These are phyloP conservation scores for Ips typographus DNA, from an alignment of 1,140 invertebrate species.

Conservation along the genomic window DNA sequence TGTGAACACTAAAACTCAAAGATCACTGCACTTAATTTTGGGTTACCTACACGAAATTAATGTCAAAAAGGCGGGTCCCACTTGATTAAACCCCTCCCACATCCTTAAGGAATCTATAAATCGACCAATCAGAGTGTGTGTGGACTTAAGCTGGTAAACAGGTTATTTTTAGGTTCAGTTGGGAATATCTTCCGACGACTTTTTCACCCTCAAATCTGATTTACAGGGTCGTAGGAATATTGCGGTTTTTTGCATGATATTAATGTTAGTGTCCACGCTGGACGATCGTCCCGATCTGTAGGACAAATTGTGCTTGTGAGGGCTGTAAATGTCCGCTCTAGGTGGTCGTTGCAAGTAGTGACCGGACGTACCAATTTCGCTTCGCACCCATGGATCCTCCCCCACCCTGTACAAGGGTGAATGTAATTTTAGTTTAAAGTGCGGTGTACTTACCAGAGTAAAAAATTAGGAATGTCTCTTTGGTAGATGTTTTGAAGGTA, in stretches of 20 bases:
- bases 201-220: slow-evolving; percentile 38
- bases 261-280: slow-evolving; percentile 41
- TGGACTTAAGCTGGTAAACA: too few species aligned
- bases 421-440: background rate
- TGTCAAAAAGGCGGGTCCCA: background rate
- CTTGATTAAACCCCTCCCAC: slow-evolving; percentile 32
- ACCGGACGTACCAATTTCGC: slow-evolving; percentile 47
- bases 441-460: slow-evolving; percentile 44
- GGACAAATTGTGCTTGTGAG: slow-evolving; percentile 32
- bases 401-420: slow-evolving; percentile 36
- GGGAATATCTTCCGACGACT: slow-evolving; percentile 31
- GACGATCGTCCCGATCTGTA: slow-evolving; percentile 44
- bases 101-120: slow-evolving; percentile 34
- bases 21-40: background rate
- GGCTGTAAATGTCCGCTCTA: slow-evolving; percentile 27
- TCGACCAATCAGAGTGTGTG: too few species aligned
- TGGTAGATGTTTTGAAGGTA: slow-evolving; percentile 34
- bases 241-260: slow-evolving; percentile 14
- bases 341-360: slow-evolving; percentile 46
- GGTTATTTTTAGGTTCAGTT: too few species aligned
- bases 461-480: slow-evolving; percentile 45
- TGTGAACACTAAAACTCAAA: background rate
- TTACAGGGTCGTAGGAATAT: slow-evolving; percentile 32
- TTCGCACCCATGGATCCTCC: slow-evolving; percentile 46
- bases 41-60: background rate